These are phyloP conservation scores for Thrips palmi DNA, from an alignment of 1,140 invertebrate genomes.

Conservation along the genomic window DNA sequence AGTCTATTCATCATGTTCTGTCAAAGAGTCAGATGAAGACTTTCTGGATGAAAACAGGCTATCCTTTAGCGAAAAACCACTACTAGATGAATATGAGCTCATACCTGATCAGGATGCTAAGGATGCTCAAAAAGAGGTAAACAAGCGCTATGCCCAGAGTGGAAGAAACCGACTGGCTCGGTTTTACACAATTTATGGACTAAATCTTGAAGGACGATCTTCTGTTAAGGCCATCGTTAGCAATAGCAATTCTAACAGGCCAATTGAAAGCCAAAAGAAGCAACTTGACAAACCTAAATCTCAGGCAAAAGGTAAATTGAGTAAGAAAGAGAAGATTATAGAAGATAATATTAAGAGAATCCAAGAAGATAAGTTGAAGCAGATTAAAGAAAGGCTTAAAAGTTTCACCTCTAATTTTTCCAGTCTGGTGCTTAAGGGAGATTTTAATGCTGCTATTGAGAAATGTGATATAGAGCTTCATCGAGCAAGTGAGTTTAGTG, in stretches of 20 bases:
- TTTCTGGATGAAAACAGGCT: too few relatives aligned
- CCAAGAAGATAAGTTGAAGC: constrained; percentile 4
- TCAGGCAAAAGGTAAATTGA: constrained; percentile 4
- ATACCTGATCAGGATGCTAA: too few relatives aligned
- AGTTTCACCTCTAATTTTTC: neutral
- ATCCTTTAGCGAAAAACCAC: too few relatives aligned
- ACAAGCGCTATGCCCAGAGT: constrained; percentile 5
- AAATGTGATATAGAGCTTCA: neutral
- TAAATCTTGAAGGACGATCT: constrained; percentile 14
- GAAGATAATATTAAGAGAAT: constrained; percentile 10
- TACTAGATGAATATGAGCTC: too few relatives aligned
- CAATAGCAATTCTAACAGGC: constrained; percentile 2
- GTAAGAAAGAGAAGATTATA: constrained; percentile 4
- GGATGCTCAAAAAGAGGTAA: too few relatives aligned
- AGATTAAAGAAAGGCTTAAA: constrained; percentile 1
- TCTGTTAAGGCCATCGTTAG: constrained; percentile 8
- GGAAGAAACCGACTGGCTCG: neutral
- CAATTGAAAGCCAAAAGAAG: constrained; percentile 5
- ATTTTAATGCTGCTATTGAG: neutral
- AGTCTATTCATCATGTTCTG: too few relatives aligned
- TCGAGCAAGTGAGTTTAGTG: constrained; percentile 2
- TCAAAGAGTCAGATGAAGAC: too few relatives aligned
- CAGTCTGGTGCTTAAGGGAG: too few relatives aligned
- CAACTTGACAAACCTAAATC: too few relatives aligned
- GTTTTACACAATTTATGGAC: constrained; percentile 13